Conservation (phyloP, 2,113 vertebrate species). For the Alethe castanea region DNA sequence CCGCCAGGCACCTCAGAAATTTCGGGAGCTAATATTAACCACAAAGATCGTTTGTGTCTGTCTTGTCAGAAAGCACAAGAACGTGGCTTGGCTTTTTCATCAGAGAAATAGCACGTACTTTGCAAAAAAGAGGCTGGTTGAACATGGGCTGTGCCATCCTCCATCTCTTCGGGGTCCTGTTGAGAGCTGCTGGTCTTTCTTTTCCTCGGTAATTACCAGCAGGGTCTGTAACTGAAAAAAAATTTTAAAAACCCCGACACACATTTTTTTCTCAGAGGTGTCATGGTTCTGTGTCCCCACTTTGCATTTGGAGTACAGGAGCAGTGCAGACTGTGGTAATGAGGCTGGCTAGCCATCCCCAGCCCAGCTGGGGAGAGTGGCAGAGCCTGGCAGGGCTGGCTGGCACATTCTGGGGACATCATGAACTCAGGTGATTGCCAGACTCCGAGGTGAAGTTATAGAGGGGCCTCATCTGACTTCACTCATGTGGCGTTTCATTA, state of each 20-base stretch:
- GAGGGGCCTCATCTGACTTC: slow-evolving; percentile 20
- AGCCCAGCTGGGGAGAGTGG: slow-evolving; percentile 2
- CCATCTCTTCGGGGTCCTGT: background rate
- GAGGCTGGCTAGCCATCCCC: background rate
- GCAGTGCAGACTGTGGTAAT: background rate
- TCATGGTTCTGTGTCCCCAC: background rate
- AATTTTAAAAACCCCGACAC: accelerated
- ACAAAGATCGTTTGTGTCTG: background rate
- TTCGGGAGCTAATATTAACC: background rate
- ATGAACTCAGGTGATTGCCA: slow-evolving; percentile 59
- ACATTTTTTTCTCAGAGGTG: background rate
- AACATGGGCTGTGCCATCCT: background rate
- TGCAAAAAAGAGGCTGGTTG: background rate
- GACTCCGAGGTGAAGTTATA: slow-evolving; percentile 30
- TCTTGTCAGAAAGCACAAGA: background rate
- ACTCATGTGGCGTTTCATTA: slow-evolving; percentile 21
- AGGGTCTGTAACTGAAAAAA: background rate
- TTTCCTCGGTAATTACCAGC: background rate
- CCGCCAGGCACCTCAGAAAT: accelerated
- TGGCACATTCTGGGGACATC: slow-evolving; percentile 6
- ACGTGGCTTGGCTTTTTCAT: background rate
- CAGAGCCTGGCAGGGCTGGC: slow-evolving; percentile 15
- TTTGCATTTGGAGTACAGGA: background rate
- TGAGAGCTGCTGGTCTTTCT: background rate
- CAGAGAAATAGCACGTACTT: background rate